Percentiles rank a stretch among this genome's conserved stretches.
phyloP scores from a whole-genome alignment of 2,113 vertebrate genomes.

The Grammomys dolichurus region DNA sequence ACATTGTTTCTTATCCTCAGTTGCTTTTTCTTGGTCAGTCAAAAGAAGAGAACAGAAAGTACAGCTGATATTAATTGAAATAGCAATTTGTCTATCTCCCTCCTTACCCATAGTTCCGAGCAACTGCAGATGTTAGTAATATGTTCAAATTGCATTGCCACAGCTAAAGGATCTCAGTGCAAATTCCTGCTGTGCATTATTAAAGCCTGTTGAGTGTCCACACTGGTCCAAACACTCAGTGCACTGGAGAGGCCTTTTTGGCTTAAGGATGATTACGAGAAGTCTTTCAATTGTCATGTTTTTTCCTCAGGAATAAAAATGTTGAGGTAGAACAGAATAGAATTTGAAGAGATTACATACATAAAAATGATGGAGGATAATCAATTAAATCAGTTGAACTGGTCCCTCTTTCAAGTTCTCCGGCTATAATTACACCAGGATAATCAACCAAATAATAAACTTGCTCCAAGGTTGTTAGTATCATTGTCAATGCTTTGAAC shows the following conservation, averaged over 20 bases:
- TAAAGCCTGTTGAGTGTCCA: neutral
- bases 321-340: neutral
- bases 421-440: neutral
- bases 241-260: conserved; percentile 20
- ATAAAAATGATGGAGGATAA: neutral
- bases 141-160: neutral
- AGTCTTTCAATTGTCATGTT: neutral
- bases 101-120: neutral
- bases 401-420: neutral
- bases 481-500: neutral
- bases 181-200: neutral
- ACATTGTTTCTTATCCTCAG: conserved; percentile 31
- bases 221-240: neutral
- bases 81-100: conserved; percentile 18
- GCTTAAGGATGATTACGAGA: neutral
- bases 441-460: neutral
- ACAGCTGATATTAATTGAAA: conserved; percentile 37
- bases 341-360: neutral
- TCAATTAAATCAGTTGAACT: neutral
- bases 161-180: neutral
- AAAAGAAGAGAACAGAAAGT: conserved; percentile 51
- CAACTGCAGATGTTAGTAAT: conserved; percentile 32
- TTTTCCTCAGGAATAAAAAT: conserved; percentile 13
- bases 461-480: neutral
- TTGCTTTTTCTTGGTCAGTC: conserved; percentile 41